These are phyloP conservation scores for Sturmia bella DNA, from an alignment of 2,888 invertebrate genomes.

Conservation along the genomic window DNA sequence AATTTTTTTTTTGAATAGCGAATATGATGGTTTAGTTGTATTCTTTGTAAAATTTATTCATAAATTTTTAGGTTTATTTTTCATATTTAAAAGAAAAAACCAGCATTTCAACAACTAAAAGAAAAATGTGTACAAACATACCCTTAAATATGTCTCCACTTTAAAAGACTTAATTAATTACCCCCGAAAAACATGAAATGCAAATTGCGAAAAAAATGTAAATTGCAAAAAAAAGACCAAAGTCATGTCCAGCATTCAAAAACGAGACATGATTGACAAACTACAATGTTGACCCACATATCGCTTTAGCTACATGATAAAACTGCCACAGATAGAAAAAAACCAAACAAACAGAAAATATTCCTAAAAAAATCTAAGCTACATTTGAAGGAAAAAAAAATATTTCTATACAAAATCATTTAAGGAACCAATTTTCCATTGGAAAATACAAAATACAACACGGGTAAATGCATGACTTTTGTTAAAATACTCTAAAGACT, in stretches of 20 bases:
- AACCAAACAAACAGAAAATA: constrained; percentile 18
- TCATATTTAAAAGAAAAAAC: constrained; percentile 10
- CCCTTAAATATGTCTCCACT: constrained; percentile 66
- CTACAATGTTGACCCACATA: constrained; percentile 68
- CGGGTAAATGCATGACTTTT: constrained; percentile 42
- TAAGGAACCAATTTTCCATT: background rate
- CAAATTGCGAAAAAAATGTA: background rate
- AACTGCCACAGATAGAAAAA: constrained; percentile 12
- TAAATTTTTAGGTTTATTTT: constrained; percentile 17
- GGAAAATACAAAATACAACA: constrained; percentile 58
- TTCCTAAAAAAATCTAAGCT: constrained; percentile 5
- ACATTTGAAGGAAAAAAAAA: constrained; percentile 57
- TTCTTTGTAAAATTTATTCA: constrained; percentile 28
- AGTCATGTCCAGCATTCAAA: constrained; percentile 68
- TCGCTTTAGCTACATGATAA: constrained; percentile 22
- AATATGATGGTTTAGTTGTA: too few species aligned
- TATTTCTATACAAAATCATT: constrained; percentile 40
- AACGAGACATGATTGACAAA: constrained; percentile 69
- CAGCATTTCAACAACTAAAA: constrained; percentile 28
- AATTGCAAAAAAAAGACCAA: constrained; percentile 27
- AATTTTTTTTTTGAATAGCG: too few species aligned
- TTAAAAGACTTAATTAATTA: constrained; percentile 65
- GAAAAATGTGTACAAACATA: constrained; percentile 23
- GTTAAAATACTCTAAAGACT: constrained; percentile 60
- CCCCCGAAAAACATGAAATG: constrained; percentile 60